Conservation (phyloP, 2,888 invertebrate species). For the Melitaea athalia region DNA sequence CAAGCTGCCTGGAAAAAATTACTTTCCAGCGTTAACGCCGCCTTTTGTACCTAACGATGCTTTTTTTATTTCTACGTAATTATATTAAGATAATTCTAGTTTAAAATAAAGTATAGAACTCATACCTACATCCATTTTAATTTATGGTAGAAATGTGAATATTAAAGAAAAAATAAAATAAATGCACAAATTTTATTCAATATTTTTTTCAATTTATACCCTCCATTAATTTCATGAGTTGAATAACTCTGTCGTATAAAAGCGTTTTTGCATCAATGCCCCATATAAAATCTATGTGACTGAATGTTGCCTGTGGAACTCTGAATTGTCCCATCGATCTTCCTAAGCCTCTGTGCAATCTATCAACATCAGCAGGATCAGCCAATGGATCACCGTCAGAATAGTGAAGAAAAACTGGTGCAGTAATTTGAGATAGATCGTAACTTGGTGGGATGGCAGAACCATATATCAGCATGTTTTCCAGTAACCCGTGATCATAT, state of each 20-base stretch:
- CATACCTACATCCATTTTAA: too few relatives aligned
- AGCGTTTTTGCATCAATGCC: neutral
- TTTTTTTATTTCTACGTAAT: too few relatives aligned
- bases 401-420: constrained; percentile 85
- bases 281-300: neutral
- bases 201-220: too few relatives aligned
- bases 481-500: constrained; percentile 52
- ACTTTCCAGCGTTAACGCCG: too few relatives aligned
- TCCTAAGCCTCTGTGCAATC: constrained; percentile 76
- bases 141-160: too few relatives aligned
- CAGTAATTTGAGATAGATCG: constrained; percentile 68
- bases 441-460: constrained; percentile 53
- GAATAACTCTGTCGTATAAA: neutral
- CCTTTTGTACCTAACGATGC: too few relatives aligned
- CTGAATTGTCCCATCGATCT: constrained; percentile 81
- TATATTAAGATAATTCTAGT: too few relatives aligned
- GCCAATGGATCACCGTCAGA: constrained; percentile 86
- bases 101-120: too few relatives aligned
- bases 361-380: constrained; percentile 78
- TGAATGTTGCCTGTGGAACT: neutral
- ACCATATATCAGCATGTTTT: constrained; percentile 54
- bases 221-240: neutral
- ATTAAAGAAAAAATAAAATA: too few relatives aligned
- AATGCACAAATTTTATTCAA: too few relatives aligned
- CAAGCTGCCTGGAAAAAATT: too few relatives aligned